Percentiles rank a stretch among this genome's conserved stretches.
These are phyloP conservation scores for Panthera uncia DNA, from an alignment of 2,113 vertebrate genomes.

Conservation along the genomic window DNA sequence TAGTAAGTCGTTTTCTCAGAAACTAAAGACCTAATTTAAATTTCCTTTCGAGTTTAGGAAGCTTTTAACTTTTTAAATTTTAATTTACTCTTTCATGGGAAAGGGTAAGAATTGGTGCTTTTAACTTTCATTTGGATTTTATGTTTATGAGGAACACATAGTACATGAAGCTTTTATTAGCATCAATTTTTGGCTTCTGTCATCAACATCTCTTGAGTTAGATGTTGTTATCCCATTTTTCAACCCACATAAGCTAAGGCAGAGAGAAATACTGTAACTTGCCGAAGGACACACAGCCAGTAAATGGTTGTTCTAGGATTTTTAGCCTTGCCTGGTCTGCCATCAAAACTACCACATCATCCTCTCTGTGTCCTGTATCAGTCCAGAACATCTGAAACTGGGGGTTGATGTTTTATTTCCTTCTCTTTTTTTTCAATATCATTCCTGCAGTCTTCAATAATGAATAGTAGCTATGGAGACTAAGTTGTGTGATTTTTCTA, in stretches of 20 bases:
- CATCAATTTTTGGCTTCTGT: not conserved
- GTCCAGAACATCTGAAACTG: not conserved
- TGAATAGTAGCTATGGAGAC: not conserved
- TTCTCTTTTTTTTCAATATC: not conserved
- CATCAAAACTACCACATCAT: not conserved
- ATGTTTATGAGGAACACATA: not conserved
- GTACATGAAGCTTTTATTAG: not conserved
- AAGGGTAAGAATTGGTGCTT: not conserved
- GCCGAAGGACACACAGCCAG: not conserved
- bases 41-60: not conserved
- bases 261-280: not conserved
- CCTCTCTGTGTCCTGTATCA: not conserved
- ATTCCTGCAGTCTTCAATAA: not conserved
- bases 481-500: not conserved
- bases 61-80: not conserved
- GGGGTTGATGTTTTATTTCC: not conserved
- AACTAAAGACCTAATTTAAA: not conserved
- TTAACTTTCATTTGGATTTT: not conserved
- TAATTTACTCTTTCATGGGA: not conserved
- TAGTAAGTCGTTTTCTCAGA: conserved; percentile 2
- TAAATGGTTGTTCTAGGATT: not conserved
- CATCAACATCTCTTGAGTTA: not conserved
- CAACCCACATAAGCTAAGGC: not conserved
- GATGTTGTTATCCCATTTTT: not conserved
- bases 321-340: not conserved